These are phyloP conservation scores for Oenanthe oenanthe DNA, from an alignment of 2,113 vertebrate genomes.

Conservation along the genomic window DNA sequence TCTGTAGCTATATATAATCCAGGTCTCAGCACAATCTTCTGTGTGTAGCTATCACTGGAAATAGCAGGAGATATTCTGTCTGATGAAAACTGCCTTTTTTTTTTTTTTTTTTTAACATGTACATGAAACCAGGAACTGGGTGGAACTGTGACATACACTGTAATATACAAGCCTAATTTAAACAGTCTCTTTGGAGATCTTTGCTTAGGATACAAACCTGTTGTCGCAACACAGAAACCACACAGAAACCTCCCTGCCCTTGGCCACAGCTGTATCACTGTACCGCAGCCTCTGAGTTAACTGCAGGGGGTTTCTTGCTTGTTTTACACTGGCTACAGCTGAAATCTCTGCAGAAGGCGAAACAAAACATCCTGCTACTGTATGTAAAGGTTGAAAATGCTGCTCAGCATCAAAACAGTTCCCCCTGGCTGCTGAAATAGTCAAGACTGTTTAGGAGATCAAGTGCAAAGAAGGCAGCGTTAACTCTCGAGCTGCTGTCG, in stretches of 20 bases:
- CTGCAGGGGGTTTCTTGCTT: background rate
- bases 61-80: background rate
- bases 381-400: background rate
- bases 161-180: background rate
- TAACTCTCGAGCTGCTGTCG: background rate
- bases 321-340: background rate
- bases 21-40: background rate
- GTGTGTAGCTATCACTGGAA: background rate
- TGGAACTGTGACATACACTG: background rate
- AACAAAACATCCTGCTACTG: background rate
- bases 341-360: background rate
- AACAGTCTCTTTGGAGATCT: background rate
- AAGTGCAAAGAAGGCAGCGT: background rate
- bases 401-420: background rate
- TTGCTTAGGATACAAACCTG: slow-evolving; percentile 16
- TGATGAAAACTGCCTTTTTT: background rate
- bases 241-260: background rate
- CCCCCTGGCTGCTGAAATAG: background rate
- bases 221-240: background rate
- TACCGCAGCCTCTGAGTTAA: background rate
- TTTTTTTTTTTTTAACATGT: background rate
- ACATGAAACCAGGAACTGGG: background rate
- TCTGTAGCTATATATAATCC: background rate
- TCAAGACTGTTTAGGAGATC: background rate
- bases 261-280: background rate